phyloP scores from a whole-genome alignment of 2,888 invertebrate genomes.

The Hypsopygia costalis region DNA sequence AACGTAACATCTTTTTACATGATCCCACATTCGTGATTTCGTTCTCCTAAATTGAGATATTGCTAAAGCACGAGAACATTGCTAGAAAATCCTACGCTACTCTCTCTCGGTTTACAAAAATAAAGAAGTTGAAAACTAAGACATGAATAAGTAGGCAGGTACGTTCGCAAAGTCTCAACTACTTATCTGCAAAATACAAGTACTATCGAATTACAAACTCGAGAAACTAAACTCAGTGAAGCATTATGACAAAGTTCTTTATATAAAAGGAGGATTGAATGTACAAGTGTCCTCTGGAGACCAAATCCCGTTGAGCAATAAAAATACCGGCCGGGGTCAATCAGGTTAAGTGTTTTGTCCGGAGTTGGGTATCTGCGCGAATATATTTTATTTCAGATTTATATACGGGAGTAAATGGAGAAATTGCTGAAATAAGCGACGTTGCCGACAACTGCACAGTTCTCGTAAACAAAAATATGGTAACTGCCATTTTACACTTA shows the following conservation, averaged over 20 bases:
- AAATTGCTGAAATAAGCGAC: constrained; percentile 51
- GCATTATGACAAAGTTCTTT: constrained; percentile 32
- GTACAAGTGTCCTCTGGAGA: constrained; percentile 38
- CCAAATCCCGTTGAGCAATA: constrained; percentile 50
- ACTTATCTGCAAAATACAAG: background rate
- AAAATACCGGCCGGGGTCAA: constrained; percentile 67
- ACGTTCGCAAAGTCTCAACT: too few species aligned
- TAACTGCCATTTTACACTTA: background rate
- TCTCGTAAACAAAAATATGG: background rate
- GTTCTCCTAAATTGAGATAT: too few species aligned
- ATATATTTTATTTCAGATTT: constrained; percentile 58
- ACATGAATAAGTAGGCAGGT: too few species aligned
- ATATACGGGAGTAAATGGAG: constrained; percentile 44
- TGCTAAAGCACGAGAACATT: too few species aligned
- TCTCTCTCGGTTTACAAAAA: too few species aligned
- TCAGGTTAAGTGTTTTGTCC: constrained; percentile 69
- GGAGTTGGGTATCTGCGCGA: constrained; percentile 41
- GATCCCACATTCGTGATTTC: too few species aligned
- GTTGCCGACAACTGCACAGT: background rate
- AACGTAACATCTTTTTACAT: too few species aligned
- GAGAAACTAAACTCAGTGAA: constrained; percentile 27
- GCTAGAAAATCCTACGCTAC: too few species aligned
- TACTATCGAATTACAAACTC: constrained; percentile 19
- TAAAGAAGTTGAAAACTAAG: too few species aligned
- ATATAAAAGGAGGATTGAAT: constrained; percentile 31